Evolutionary conservation across 2,888 invertebrate species (phyloP), one percentile per base, ranked within the genome.

Genomic region (Bursaphelenchus okinawaensis): DNA sequence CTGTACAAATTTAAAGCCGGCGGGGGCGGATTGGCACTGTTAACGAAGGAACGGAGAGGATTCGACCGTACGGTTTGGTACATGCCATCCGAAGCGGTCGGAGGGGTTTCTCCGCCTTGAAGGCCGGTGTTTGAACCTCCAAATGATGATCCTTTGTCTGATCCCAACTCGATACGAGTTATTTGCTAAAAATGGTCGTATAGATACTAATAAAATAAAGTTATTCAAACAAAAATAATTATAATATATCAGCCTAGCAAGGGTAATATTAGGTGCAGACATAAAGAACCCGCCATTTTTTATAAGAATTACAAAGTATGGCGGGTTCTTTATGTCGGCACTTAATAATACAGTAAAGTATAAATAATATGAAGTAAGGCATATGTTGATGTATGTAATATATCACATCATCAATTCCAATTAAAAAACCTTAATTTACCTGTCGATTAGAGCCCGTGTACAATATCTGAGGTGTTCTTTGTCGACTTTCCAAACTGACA

Each of bases 401-500:
- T n/a, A n/a, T n/a, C n/a, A n/a, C n/a, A n/a, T n/a, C n/a, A n/a
- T n/a, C 12, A n/a, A n/a, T 16, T 67, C 50, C 26, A 1, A 7
- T 7, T 24, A 19, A 54, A 12, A 26, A 27, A 19, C n/a, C 19
- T 4, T 3, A 50, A 31, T 52, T 50, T 62, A 75, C 78, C 68
- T 78, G 80, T 54, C 78, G 64, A 62, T 75, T 76, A 19, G 75
- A 76, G 40, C 80, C 81, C 0, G 83, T 77, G 63, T 82, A 83
- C 24, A 82, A 71, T 31, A 83, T 75, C 58, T 81, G 80, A 4
- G 82, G 80, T 7, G 80, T 82, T 52, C 78, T 52, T 60, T 76
- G 80, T 24, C 74, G 68, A 12, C 52, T 55, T 52, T 82, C 81
- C 40, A 81, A 59, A 64, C 80, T 80, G 22, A 71, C 70, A 9